These are phyloP conservation scores for Papilio helenus DNA, from an alignment of 1,140 invertebrate genomes.

Conservation along the genomic window DNA sequence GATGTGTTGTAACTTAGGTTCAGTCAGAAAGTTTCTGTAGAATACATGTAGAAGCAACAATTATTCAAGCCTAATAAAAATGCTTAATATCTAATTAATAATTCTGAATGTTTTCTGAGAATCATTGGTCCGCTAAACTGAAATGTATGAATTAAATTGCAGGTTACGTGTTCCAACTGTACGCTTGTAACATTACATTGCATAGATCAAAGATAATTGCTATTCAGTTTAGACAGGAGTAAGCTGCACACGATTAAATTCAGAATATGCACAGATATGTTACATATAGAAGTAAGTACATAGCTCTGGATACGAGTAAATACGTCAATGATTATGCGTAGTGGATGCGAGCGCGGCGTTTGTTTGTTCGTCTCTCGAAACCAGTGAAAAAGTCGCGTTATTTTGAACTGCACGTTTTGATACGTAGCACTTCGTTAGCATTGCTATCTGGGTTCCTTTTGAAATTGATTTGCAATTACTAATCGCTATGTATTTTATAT, in stretches of 20 bases:
- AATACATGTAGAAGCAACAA: not conserved
- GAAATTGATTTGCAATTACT: not conserved
- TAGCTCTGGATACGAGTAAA: not conserved
- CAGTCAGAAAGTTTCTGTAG: no score
- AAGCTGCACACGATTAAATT: not conserved
- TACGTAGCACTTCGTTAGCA: not conserved
- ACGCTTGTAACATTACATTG: not conserved
- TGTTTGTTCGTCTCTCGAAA: slow-evolving; percentile 5
- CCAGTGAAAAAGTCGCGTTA: slow-evolving; percentile 18
- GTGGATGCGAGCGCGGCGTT: not conserved
- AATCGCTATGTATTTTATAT: not conserved
- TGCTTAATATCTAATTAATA: no score
- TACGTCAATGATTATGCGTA: not conserved
- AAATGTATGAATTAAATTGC: not conserved
- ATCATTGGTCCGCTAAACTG: no score
- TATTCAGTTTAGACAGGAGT: not conserved
- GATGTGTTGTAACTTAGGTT: no score
- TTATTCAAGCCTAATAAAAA: no score
- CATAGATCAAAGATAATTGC: not conserved
- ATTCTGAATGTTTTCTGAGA: no score
- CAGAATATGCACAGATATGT: not conserved
- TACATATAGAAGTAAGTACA: not conserved
- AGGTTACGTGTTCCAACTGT: not conserved
- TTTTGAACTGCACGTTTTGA: not conserved
- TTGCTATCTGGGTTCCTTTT: not conserved